Evolutionary conservation across 2,888 invertebrate species (phyloP), one percentile per base, ranked within the genome.

Genomic region (Dascillus cervinus): DNA sequence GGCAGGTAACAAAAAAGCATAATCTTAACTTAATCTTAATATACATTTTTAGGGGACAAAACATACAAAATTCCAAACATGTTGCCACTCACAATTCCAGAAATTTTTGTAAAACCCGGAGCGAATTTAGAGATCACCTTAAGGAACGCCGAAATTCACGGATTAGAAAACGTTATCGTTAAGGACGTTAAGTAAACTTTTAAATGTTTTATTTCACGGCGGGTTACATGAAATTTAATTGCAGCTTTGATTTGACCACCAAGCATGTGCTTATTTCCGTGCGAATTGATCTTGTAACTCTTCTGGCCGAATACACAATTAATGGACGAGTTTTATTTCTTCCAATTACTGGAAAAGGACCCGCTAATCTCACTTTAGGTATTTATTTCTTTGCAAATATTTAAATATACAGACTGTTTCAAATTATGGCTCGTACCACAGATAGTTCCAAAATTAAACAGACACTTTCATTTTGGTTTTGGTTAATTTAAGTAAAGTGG

Each of bases 271-370:
- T 11, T 3, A 24, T 56, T 1, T 26, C 37, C 1, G 21, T 51
- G 3, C 4, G 29, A 11, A 40, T 49, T 4, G 44, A 50, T 3
- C 17, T 13, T 1, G 22, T 51, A 9, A 45, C 41, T 9, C 24
- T 61, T 3, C 19, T 41, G 9, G 48, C 51, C 3, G 32, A 51
- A 4, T 62, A 61, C 30, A 50, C 52, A 11, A 50, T 60, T 3
- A 49, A 53, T 15, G 62, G 59, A 10, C 46, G 50, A 34, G 46
- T 61, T 22, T 35, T 59, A 9, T 39, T 57, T 14, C 32, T 61
- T 11, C 52, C 55, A 0, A 51, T 60, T 21, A 43, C 40, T 9
- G 61, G 59, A 26, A 39, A 49, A 19, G 61, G 61, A 9, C 53
- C 52, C 3, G 49, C 52, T 3, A 54, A 56, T 31, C 44, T 59